Evolutionary conservation across 2,888 invertebrate genomes (phyloP).

Genomic region (Apoda limacodes): DNA sequence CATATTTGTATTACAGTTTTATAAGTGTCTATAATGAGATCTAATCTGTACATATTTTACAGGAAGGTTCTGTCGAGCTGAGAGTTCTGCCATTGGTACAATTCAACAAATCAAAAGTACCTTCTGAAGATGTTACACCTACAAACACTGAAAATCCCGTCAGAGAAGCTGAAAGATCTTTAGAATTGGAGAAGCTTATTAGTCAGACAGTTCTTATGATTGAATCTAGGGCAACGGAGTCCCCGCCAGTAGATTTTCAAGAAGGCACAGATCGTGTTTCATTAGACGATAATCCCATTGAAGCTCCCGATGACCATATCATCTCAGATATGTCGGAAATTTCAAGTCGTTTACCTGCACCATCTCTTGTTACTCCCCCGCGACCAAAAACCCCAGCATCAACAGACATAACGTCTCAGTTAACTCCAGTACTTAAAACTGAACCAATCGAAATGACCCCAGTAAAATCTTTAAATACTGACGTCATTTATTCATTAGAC

Average conservation of each 20-base stretch:
- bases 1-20: not conserved
- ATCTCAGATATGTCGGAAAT: not conserved
- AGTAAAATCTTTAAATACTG: constrained; percentile 11
- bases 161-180: constrained; percentile 49
- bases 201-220: constrained; percentile 29
- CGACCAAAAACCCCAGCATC: constrained; percentile 8
- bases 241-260: constrained; percentile 2
- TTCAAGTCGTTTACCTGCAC: too few relatives aligned
- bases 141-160: constrained; percentile 34
- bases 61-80: constrained; percentile 39
- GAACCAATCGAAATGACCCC: constrained; percentile 23
- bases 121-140: constrained; percentile 27
- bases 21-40: not conserved
- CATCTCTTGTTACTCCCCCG: constrained; percentile 4
- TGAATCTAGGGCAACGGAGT: constrained; percentile 18
- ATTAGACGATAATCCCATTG: not conserved
- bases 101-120: constrained; percentile 35
- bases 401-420: constrained; percentile 7
- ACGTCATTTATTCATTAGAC: constrained; percentile 39
- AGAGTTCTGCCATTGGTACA: constrained; percentile 47
- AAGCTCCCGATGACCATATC: not conserved
- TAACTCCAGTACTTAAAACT: constrained; percentile 26
- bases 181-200: constrained; percentile 52
- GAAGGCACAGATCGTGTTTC: constrained; percentile 5
- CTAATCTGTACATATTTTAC: too few relatives aligned